A percentile compares a stretch with the other conserved stretches of the same genome.
Evolutionary conservation across 2,797 vertebrate species (phyloP).

Genomic region (Eulemur coronatus): DNA sequence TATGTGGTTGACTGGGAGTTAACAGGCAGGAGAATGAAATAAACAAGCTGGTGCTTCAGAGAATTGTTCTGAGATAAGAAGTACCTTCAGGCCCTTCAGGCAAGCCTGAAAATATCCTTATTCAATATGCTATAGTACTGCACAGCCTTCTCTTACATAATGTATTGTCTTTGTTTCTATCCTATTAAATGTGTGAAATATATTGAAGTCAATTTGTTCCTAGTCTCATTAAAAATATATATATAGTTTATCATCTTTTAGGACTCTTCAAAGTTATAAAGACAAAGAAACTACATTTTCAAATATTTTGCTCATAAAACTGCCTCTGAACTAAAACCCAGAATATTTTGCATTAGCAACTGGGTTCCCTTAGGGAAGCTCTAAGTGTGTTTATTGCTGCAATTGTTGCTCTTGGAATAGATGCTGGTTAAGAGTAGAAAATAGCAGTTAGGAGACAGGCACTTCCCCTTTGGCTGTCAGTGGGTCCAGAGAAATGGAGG

Average conservation of each 20-base stretch:
- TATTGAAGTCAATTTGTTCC: conserved; percentile 38
- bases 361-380: neutral
- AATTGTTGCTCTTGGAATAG: neutral
- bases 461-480: too few relatives aligned
- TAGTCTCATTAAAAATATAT: neutral
- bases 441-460: neutral
- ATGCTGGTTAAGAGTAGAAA: neutral
- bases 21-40: neutral
- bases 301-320: conserved; percentile 10
- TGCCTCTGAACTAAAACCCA: neutral
- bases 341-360: neutral
- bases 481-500: too few relatives aligned
- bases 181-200: conserved; percentile 39
- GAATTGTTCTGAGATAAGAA: conserved; percentile 43
- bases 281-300: neutral
- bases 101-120: neutral
- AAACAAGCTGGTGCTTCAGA: neutral
- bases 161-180: conserved; percentile 42
- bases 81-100: neutral
- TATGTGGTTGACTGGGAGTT: neutral
- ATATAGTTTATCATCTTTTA: conserved; percentile 6
- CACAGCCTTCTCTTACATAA: neutral
- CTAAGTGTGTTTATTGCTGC: neutral
- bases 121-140: neutral
- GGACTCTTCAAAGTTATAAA: conserved; percentile 23